Percentiles rank a stretch among this genome's conserved stretches.
Conservation (phyloP, 2,888 invertebrate genomes). For the Agriopis leucophaearia region DNA sequence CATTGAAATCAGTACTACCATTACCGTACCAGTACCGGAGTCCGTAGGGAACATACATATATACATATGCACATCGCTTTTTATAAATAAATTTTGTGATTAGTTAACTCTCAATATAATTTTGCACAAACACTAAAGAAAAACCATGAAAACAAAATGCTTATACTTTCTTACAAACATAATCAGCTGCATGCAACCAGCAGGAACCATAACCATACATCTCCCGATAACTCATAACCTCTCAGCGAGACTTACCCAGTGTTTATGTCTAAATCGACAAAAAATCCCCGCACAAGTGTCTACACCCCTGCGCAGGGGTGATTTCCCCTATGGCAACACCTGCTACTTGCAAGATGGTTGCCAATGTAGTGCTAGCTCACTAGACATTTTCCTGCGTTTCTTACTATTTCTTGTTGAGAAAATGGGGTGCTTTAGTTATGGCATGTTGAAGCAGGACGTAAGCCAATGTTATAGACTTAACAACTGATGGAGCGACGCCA, state of each 20-base stretch:
- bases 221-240: conserved; percentile 52
- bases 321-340: conserved; percentile 61
- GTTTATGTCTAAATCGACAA: conserved; percentile 76
- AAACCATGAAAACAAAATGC: no score
- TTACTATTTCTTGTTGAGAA: conserved; percentile 1
- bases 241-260: conserved; percentile 62
- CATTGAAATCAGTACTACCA: no score
- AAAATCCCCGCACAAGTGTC: conserved; percentile 62
- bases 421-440: background rate
- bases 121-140: background rate
- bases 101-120: no score
- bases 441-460: no score
- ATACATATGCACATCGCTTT: no score
- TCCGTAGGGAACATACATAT: no score
- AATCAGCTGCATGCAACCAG: conserved; percentile 16
- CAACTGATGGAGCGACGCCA: no score
- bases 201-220: conserved; percentile 40
- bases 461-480: no score
- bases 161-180: conserved; percentile 24
- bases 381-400: conserved; percentile 52
- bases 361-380: conserved; percentile 54
- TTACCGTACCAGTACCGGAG: no score
- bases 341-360: conserved; percentile 64
- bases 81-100: no score
- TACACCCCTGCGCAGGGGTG: conserved; percentile 51